A percentile compares a stretch with the other conserved stretches of the same genome.
These are phyloP conservation scores for Plagodis dolabraria DNA, from an alignment of 2,888 invertebrate species.

Conservation along the genomic window DNA sequence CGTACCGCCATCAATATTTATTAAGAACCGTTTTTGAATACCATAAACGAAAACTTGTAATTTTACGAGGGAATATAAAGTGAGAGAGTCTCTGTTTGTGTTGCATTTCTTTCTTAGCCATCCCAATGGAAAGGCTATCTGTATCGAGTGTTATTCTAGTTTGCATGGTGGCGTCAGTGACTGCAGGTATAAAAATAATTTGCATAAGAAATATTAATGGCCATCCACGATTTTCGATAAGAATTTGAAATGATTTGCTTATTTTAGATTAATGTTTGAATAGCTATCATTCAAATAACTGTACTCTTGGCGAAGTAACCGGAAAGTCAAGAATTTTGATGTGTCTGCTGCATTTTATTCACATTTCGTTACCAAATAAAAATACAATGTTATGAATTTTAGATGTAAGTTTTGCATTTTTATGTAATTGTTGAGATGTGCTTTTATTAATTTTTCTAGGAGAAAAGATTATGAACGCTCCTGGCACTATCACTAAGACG, in stretches of 20 bases:
- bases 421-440: neutral
- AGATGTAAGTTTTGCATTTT: too few species aligned
- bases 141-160: slow-evolving; percentile 40
- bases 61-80: slow-evolving; percentile 65
- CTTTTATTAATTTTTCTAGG: slow-evolving; percentile 22
- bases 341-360: slow-evolving; percentile 12
- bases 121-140: slow-evolving; percentile 56
- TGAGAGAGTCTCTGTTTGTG: slow-evolving; percentile 48
- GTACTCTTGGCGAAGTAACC: slow-evolving; percentile 1
- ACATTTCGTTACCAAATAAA: neutral
- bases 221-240: slow-evolving; percentile 5
- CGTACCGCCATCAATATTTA: slow-evolving; percentile 52
- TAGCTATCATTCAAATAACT: slow-evolving; percentile 11
- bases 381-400: too few species aligned
- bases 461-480: slow-evolving; percentile 15
- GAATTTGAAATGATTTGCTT: slow-evolving; percentile 19
- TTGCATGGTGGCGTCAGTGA: slow-evolving; percentile 35
- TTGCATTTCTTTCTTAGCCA: slow-evolving; percentile 60
- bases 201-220: slow-evolving; percentile 18
- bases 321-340: slow-evolving; percentile 1
- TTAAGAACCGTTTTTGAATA: slow-evolving; percentile 64
- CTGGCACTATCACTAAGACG: slow-evolving; percentile 29
- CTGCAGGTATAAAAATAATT: slow-evolving; percentile 54
- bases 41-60: slow-evolving; percentile 60
- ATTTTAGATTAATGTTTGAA: slow-evolving; percentile 11